Evolutionary conservation across 2,113 vertebrate genomes (phyloP).

Genomic region (Talpa occidentalis): DNA sequence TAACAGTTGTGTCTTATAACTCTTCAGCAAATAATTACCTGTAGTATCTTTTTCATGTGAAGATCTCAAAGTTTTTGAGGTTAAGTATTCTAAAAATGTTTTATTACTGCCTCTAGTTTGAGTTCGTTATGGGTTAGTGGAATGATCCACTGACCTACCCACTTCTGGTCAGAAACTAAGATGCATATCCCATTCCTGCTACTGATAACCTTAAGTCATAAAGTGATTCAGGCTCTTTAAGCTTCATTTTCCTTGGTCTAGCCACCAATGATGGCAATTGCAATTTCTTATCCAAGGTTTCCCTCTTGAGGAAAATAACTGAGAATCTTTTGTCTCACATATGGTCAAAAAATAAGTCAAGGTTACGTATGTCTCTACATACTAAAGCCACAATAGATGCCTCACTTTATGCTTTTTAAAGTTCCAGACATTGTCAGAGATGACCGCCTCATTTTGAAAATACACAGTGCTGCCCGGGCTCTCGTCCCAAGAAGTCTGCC

Average conservation of each 20-base stretch:
- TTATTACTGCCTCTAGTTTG: background rate
- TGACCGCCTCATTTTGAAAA: background rate
- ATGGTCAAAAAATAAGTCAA: background rate
- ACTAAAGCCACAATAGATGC: background rate
- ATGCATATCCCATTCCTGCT: background rate
- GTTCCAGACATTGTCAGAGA: background rate
- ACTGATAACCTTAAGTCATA: background rate
- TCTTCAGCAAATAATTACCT: slow-evolving; percentile 22
- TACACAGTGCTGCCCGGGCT: background rate
- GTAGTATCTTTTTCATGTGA: background rate
- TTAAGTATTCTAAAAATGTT: background rate
- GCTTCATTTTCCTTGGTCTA: slow-evolving; percentile 13
- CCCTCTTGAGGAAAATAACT: background rate
- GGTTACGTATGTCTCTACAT: background rate
- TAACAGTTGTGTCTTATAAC: background rate
- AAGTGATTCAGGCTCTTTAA: background rate
- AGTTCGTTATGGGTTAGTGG: background rate
- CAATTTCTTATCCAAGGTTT: background rate
- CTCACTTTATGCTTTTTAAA: background rate
- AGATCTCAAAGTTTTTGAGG: background rate
- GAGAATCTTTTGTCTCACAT: background rate
- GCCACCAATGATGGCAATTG: background rate
- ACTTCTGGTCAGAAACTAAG: background rate
- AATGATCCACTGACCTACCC: background rate
- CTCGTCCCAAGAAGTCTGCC: no score